These are phyloP conservation scores for Epinephelus lanceolatus DNA, from an alignment of 2,113 vertebrate genomes.

Conservation along the genomic window DNA sequence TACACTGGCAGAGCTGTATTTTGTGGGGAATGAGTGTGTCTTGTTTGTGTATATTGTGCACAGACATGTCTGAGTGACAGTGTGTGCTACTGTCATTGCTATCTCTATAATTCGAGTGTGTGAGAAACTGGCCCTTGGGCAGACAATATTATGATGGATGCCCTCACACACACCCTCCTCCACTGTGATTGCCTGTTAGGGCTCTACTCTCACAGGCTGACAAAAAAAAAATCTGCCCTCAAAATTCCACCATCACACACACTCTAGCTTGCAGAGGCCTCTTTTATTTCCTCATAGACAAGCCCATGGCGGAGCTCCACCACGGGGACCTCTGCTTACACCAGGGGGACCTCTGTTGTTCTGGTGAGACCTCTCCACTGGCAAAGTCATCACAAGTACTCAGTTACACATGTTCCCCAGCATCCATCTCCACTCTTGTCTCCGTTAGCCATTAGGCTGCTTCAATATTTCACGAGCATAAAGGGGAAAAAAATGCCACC, in stretches of 20 bases:
- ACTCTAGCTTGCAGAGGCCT: constrained; percentile 45
- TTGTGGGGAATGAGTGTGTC: constrained; percentile 47
- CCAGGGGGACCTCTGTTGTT: constrained; percentile 65
- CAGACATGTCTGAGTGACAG: constrained; percentile 72
- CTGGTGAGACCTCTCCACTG: constrained; percentile 73
- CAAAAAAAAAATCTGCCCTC: constrained; percentile 64
- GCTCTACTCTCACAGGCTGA: constrained; percentile 58
- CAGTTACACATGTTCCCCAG: constrained; percentile 58
- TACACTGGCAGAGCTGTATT: constrained; percentile 50
- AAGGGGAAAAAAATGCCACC: constrained; percentile 17
- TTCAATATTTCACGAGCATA: constrained; percentile 37
- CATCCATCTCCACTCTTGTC: constrained; percentile 45
- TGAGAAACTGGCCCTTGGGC: constrained; percentile 79
- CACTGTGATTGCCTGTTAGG: constrained; percentile 74
- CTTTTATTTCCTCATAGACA: constrained; percentile 66
- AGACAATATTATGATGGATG: constrained; percentile 81
- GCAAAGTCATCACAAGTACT: constrained; percentile 76
- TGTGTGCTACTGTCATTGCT: constrained; percentile 75
- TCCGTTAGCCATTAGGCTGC: constrained; percentile 18
- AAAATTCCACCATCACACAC: constrained; percentile 66
- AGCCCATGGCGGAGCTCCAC: constrained; percentile 64
- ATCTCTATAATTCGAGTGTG: constrained; percentile 76
- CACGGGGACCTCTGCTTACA: constrained; percentile 66
- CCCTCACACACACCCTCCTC: constrained; percentile 69
- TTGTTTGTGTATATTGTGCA: constrained; percentile 64